Evolutionary conservation across 2,888 invertebrate species (phyloP).

Genomic region (Tricholauxania praeusta): DNA sequence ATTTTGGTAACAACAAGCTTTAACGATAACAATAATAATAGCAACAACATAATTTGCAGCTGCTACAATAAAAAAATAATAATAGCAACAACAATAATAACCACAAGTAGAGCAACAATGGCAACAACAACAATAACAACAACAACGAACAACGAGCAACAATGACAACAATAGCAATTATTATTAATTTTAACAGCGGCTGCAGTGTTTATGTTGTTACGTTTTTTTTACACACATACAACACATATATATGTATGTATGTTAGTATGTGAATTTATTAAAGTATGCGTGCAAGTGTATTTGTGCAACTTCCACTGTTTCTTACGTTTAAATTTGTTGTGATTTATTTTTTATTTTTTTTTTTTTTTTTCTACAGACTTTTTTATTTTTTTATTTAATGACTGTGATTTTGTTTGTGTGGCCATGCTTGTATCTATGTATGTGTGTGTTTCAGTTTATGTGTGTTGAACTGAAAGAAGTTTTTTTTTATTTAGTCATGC

Average conservation of each 20-base stretch:
- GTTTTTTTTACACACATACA: background rate
- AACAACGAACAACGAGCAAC: conserved; percentile 14
- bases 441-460: background rate
- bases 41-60: background rate
- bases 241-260: background rate
- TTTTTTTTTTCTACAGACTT: background rate
- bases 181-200: background rate
- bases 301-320: conserved; percentile 10
- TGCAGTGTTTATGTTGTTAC: background rate
- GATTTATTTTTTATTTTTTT: background rate
- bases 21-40: background rate
- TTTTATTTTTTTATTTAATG: background rate
- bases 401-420: conserved; percentile 9
- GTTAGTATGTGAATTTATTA: background rate
- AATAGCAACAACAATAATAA: background rate
- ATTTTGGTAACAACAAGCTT: conserved; percentile 1
- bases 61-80: conserved; percentile 9
- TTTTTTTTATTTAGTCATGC: conserved; percentile 26
- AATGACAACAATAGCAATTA: conserved; percentile 15
- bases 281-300: background rate
- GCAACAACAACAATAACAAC: conserved; percentile 8
- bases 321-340: conserved; percentile 1
- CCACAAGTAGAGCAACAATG: conserved; percentile 3
- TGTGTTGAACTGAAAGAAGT: background rate
- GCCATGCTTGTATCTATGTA: background rate